Conservation (phyloP, 2,888 invertebrate genomes). For the Mantis religiosa region DNA sequence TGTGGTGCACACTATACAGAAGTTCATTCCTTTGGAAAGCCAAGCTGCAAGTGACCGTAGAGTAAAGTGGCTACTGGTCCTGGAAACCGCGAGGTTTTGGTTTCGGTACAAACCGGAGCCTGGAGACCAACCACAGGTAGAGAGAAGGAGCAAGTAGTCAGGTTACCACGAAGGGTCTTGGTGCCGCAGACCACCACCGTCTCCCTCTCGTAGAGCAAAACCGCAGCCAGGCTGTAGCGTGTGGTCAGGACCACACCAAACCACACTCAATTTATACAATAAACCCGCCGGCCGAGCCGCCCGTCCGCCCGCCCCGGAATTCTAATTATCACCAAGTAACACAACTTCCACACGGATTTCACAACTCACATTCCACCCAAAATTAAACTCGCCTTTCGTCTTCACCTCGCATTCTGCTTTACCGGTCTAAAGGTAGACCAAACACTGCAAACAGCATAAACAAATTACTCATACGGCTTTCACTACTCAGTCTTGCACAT, state of each 20-base stretch:
- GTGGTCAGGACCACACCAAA: not conserved
- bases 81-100: slow-evolving; percentile 1
- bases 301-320: not conserved
- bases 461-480: too few relatives aligned
- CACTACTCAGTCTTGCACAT: too few relatives aligned
- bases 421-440: too few relatives aligned
- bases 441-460: too few relatives aligned
- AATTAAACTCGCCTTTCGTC: not conserved
- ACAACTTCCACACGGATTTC: not conserved
- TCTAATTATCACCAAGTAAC: slow-evolving; percentile 16
- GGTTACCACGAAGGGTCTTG: not conserved
- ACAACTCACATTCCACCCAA: not conserved
- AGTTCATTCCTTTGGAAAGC: not conserved
- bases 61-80: not conserved
- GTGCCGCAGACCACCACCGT: not conserved
- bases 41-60: not conserved
- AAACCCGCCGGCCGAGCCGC: not conserved
- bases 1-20: not conserved
- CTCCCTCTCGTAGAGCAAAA: not conserved
- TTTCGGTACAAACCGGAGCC: not conserved
- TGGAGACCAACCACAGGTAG: not conserved
- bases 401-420: not conserved
- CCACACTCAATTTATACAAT: slow-evolving; percentile 19
- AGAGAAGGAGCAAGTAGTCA: not conserved
- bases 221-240: not conserved